Evolutionary conservation across 2,113 vertebrate species (phyloP).

Genomic region (Cebidichthys violaceus): DNA sequence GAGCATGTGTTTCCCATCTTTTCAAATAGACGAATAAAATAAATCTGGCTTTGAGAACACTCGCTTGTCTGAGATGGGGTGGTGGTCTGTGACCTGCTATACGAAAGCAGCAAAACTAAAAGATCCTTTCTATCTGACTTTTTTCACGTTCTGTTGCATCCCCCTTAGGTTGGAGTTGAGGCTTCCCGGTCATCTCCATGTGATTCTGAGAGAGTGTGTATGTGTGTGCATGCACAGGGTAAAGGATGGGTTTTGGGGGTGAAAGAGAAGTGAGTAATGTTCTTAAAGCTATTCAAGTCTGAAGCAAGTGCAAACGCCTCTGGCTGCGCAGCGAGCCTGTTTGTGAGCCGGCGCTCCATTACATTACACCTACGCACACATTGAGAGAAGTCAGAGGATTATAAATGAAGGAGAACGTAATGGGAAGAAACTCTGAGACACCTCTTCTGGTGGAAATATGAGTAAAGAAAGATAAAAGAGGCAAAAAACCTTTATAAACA

Average conservation of each 20-base stretch:
- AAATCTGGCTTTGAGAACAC: background rate
- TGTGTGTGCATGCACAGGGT: background rate
- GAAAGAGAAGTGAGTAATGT: constrained; percentile 38
- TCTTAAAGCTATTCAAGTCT: constrained; percentile 44
- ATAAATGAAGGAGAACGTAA: constrained; percentile 71
- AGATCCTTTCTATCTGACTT: background rate
- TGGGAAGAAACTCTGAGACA: constrained; percentile 60
- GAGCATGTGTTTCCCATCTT: background rate
- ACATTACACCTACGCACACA: constrained; percentile 72
- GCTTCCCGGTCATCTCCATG: constrained; percentile 26
- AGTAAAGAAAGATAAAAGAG: constrained; percentile 45
- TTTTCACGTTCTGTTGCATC: background rate
- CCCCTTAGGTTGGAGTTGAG: background rate
- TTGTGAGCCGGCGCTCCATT: constrained; percentile 61
- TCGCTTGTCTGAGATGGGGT: background rate
- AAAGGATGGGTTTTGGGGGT: background rate
- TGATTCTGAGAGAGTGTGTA: background rate
- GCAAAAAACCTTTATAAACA: constrained; percentile 7
- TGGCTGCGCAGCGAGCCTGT: constrained; percentile 53
- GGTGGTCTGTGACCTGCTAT: background rate
- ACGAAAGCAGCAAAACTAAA: constrained; percentile 7
- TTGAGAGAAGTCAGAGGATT: constrained; percentile 68
- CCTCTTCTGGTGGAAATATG: constrained; percentile 24
- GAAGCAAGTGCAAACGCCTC: constrained; percentile 56
- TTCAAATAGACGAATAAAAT: background rate